Evolutionary conservation across 2,888 invertebrate genomes (phyloP), one percentile per base, ranked within the genome.

Genomic region (Scaptomyza cyrtandrae): DNA sequence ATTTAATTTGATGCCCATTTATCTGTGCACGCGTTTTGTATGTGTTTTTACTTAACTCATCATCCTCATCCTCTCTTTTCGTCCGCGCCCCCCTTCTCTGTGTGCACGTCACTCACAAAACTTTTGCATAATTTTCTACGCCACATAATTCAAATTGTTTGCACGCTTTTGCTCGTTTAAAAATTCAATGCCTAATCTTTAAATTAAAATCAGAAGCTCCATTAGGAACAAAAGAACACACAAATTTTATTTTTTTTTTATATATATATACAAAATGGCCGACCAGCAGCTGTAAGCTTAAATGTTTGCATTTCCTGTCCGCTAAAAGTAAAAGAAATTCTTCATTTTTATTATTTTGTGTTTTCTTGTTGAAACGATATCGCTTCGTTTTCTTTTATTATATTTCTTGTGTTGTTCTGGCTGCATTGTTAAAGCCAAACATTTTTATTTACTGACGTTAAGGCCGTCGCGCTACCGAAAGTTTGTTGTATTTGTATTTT

Each of bases 101-200:
- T 35, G 33, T 50, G 35, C 14, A n/a, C 43, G 54, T 65, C 73
- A 49, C 48, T 64, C 60, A 64, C 41, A 33, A 41, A 16, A 66
- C 62, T 45, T 58, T 35, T 62, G 69, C 63, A 75, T 79, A 70
- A 87, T 87, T 85, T 81, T 75, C 59, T 49, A 39, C 63, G 88
- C 71, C 72, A 73, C 83, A 85, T 86, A 86, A 86, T 75, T 85
- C 83, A 88, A 75, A 88, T 86, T 86, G 75, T 74, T 75, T 69
- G 70, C 59, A 53, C 50, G 57, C 54, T 50, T 31, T 46, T 13
- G 63, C 68, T 71, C 54, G 68, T 78, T 80, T 73, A 86, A 88
- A 86, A 83, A 86, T 88, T 86, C 78, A 80, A 75, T 48, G 82
- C 78, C 78, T 89, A 86, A 89, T 89, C 89, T 87, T 84, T 80